Percentiles rank a stretch among this genome's conserved stretches.
These are phyloP conservation scores for Erithacus rubecula DNA, from an alignment of 2,797 vertebrate genomes.

Conservation along the genomic window DNA sequence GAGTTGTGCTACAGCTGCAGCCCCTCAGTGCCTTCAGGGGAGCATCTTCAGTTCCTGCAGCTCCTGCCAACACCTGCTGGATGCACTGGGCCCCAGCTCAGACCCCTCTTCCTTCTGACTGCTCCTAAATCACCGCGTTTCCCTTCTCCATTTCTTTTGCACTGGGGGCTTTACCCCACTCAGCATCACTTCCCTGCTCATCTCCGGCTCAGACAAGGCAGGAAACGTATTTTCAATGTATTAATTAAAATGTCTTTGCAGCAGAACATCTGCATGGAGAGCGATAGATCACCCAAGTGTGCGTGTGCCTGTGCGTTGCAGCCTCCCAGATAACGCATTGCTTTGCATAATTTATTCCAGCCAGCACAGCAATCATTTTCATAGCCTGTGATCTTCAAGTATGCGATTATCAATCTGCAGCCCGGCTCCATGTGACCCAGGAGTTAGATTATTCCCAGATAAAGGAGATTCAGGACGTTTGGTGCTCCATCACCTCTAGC, in stretches of 20 bases:
- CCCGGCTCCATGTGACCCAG: not conserved
- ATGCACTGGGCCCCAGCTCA: not conserved
- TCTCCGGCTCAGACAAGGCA: conserved; percentile 46
- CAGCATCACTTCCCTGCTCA: conserved; percentile 7
- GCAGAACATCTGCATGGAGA: conserved; percentile 68
- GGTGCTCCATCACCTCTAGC: not conserved
- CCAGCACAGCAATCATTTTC: conserved; percentile 57
- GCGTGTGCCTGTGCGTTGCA: not conserved
- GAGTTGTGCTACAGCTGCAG: not conserved
- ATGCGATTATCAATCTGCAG: conserved; percentile 28
- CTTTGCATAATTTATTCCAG: conserved; percentile 71
- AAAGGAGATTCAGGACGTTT: not conserved
- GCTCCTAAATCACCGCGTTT: not conserved
- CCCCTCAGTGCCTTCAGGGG: rapidly evolving
- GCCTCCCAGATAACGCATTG: conserved; percentile 65
- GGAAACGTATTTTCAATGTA: conserved; percentile 62
- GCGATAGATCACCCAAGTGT: conserved; percentile 54
- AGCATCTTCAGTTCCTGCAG: not conserved
- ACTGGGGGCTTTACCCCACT: conserved; percentile 43
- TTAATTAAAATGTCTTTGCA: conserved; percentile 70
- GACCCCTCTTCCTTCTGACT: not conserved
- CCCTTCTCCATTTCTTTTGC: not conserved
- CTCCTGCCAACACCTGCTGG: not conserved
- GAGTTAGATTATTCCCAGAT: not conserved
- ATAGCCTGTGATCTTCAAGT: conserved; percentile 48